Base-by-base conservation (phyloP, 2,797 vertebrate species). In the Astyanax mexicanus region DNA sequence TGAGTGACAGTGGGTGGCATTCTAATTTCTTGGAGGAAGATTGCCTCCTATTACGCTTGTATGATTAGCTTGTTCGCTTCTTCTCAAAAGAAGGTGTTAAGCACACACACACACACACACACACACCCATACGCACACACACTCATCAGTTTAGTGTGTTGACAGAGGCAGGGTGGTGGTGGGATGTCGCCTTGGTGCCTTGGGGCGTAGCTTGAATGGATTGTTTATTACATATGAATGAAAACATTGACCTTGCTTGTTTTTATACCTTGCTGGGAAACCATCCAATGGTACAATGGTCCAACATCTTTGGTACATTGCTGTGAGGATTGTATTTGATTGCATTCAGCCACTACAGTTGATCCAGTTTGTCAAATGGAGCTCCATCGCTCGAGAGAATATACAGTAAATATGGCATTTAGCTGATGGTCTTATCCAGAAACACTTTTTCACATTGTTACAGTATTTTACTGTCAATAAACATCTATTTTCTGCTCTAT, bases 211-310 rank as follows among this genome's bases (percentile, higher is more conserved):
- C 32, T 37, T 37, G 35, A 60, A 60, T 37, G 42, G 49, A 25
- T 45, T 67, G 25, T n/a, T 67, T 49, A 67, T 67, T 67, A n/a
- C n/a, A 32, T 32, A 45, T 49, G 64, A 47, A 19, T 67, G 64
- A 32, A 66, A 66, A 66, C 38, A 45, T 47, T 42, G 38, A 17
- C 44, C 25, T n/a, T 17, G 44, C 15, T 45, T 45, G 8, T 42
- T 42, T 42, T 11, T 11, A 42, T 42, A 11, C 0, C 2, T 42
- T 12, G 1, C 9, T 37, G 13, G 25, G 8, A n/a, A n/a, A n/a
- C n/a, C n/a, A n/a, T n/a, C n/a, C n/a, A n/a, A n/a, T n/a, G n/a
- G n/a, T n/a, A n/a, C n/a, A n/a, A n/a, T n/a, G n/a, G 6, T 11
- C 4, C 8, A 62, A n/a, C 29, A 5, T 32, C 29, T 32, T 29